phyloP scores from a whole-genome alignment of 2,113 vertebrate genomes.

The Chaenogobius annularis region DNA sequence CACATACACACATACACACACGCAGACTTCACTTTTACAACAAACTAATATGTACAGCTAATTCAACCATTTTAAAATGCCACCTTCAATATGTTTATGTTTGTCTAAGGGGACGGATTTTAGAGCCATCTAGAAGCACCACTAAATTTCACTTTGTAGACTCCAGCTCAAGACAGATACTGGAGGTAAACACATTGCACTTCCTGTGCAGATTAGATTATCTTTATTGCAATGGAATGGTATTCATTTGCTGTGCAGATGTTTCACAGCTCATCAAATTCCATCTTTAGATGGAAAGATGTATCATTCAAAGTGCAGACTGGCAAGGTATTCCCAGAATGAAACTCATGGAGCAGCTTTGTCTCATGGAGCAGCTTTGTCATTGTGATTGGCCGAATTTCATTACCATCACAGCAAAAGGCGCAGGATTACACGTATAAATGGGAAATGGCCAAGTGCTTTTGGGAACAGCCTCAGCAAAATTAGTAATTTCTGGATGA shows the following conservation, averaged over 20 bases:
- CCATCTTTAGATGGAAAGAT: slow-evolving; percentile 6
- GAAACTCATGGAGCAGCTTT: slow-evolving; percentile 40
- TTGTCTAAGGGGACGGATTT: slow-evolving; percentile 64
- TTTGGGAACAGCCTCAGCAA: slow-evolving; percentile 59
- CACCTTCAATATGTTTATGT: slow-evolving; percentile 70
- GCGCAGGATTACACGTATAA: slow-evolving; percentile 23
- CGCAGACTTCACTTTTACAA: slow-evolving; percentile 34
- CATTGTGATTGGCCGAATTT: slow-evolving; percentile 52
- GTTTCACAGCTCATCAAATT: slow-evolving; percentile 17
- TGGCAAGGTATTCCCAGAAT: slow-evolving; percentile 22
- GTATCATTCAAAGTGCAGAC: slow-evolving; percentile 40
- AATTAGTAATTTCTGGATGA: slow-evolving; percentile 77
- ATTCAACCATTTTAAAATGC: slow-evolving; percentile 62
- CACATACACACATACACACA: background rate
- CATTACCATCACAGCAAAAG: slow-evolving; percentile 46
- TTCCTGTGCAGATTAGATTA: slow-evolving; percentile 34
- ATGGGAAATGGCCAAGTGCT: slow-evolving; percentile 45
- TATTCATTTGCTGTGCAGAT: slow-evolving; percentile 26
- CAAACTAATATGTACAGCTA: slow-evolving; percentile 68
- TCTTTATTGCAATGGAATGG: slow-evolving; percentile 3
- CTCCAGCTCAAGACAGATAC: slow-evolving; percentile 9
- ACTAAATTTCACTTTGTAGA: slow-evolving; percentile 16
- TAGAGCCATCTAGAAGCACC: slow-evolving; percentile 37
- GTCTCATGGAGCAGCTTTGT: slow-evolving; percentile 49
- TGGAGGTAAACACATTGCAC: slow-evolving; percentile 31